phyloP scores from a whole-genome alignment of 2,113 vertebrate genomes.

The Myiopsitta monachus region DNA sequence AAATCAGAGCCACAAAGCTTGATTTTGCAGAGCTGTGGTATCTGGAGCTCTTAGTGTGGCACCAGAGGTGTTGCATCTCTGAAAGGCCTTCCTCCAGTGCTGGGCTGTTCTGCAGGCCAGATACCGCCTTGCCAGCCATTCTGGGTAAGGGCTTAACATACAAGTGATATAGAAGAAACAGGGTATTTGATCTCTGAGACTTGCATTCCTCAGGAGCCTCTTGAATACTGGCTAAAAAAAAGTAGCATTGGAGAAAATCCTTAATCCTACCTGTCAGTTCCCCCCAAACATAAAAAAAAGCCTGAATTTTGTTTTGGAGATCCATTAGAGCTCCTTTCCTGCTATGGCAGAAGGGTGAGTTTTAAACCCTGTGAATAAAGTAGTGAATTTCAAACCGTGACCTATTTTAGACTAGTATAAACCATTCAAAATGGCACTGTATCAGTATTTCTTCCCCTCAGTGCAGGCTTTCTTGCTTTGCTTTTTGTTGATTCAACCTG shows the following conservation, averaged over 20 bases:
- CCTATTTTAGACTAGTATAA: background rate
- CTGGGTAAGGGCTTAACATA: background rate
- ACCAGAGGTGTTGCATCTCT: background rate
- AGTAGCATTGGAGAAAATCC: background rate
- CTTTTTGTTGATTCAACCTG: constrained; percentile 44
- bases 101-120: background rate
- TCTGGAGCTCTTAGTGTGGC: background rate
- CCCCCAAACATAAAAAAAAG: background rate
- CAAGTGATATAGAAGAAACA: background rate
- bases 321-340: background rate
- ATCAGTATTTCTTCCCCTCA: background rate
- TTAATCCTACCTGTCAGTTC: background rate
- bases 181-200: accelerated
- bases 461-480: background rate
- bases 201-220: background rate
- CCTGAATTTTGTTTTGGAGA: background rate
- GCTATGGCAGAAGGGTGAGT: background rate
- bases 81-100: background rate
- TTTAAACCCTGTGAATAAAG: background rate
- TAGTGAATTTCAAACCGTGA: background rate
- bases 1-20: background rate
- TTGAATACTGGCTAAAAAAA: background rate
- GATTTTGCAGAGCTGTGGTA: background rate
- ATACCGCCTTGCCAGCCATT: background rate
- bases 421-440: background rate